Evolutionary conservation across 2,888 invertebrate species (phyloP).

Genomic region (Lepidochrysops patricia): DNA sequence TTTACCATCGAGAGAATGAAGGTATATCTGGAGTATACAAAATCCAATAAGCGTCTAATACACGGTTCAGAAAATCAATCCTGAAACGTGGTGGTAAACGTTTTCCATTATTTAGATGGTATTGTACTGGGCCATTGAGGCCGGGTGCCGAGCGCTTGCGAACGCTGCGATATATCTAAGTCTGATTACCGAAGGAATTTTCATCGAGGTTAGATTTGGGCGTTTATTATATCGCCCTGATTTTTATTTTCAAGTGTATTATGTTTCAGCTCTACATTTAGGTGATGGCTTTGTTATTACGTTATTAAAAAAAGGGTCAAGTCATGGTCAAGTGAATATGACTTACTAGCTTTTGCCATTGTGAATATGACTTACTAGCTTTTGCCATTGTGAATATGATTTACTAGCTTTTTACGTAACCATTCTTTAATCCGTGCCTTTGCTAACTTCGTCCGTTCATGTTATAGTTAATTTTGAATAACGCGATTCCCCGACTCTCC

Average conservation of each 20-base stretch:
- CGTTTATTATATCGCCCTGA: background rate
- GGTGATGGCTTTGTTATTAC: no score
- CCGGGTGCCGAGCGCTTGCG: constrained; percentile 37
- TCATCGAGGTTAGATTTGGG: constrained; percentile 16
- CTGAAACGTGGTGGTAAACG: constrained; percentile 50
- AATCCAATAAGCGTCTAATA: constrained; percentile 50
- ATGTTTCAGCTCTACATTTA: background rate
- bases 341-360: no score
- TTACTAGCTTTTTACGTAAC: no score
- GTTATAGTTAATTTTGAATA: no score
- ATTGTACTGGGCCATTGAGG: constrained; percentile 26
- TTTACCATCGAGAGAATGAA: constrained; percentile 22
- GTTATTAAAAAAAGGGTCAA: no score
- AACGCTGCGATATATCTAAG: constrained; percentile 47
- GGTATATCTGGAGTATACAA: constrained; percentile 37
- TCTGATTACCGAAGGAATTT: constrained; percentile 39
- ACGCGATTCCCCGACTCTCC: no score
- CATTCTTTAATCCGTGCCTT: no score
- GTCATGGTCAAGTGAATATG: no score
- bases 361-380: no score
- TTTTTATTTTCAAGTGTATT: background rate
- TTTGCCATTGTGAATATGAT: no score
- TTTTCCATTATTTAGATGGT: constrained; percentile 57
- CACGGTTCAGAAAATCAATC: constrained; percentile 59
- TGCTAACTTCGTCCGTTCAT: no score